phyloP scores from a whole-genome alignment of 2,113 vertebrate species.

The Pterophyllum scalare region DNA sequence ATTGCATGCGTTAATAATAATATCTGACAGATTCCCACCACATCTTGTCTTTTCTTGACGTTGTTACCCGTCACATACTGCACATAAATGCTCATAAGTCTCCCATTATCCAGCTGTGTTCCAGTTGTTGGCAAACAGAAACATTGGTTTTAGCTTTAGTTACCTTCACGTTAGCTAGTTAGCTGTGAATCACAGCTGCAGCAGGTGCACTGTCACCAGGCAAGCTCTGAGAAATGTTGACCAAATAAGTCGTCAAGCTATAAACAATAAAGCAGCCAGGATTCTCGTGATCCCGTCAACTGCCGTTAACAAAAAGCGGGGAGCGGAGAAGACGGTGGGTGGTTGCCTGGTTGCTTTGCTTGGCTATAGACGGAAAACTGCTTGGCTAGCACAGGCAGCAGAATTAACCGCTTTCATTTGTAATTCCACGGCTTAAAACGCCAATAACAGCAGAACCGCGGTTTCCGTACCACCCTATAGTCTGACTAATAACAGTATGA shows the following conservation, averaged over 20 bases:
- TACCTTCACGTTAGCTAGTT: constrained; percentile 61
- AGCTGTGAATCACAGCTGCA: constrained; percentile 54
- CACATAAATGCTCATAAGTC: not conserved
- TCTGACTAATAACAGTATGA: not conserved
- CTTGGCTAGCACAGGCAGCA: constrained; percentile 62
- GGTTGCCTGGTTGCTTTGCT: constrained; percentile 59
- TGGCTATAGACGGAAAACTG: constrained; percentile 65
- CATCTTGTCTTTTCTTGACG: not conserved
- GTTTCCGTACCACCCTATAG: not conserved
- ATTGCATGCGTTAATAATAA: constrained; percentile 42
- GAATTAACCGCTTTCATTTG: constrained; percentile 23
- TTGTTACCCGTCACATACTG: not conserved
- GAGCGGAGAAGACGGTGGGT: constrained; percentile 52
- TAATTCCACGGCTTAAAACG: not conserved
- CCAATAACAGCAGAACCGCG: not conserved
- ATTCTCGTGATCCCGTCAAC: not conserved
- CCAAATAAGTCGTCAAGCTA: not conserved
- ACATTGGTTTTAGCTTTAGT: constrained; percentile 56
- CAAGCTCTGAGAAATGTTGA: not conserved
- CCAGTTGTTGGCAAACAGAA: constrained; percentile 34
- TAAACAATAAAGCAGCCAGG: not conserved
- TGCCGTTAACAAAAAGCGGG: not conserved
- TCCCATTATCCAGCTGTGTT: constrained; percentile 37
- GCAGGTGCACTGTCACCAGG: constrained; percentile 68
- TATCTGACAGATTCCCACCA: constrained; percentile 11